A percentile compares a stretch with the other conserved stretches of the same genome.
Evolutionary conservation across 2,888 invertebrate genomes (phyloP).

Genomic region (Acronicta leporina): DNA sequence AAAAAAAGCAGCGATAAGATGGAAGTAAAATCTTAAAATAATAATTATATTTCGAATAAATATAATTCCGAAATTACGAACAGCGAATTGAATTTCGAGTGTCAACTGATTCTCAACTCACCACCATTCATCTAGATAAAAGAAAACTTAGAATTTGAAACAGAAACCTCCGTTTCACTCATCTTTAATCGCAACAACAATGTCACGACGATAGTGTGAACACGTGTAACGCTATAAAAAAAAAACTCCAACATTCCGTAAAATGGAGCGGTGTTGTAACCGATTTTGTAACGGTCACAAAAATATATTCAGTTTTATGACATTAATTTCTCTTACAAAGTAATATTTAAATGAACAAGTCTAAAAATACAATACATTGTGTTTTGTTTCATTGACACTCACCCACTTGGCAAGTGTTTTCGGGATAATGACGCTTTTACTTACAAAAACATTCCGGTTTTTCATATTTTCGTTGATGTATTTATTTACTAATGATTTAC

Average conservation of each 20-base stretch:
- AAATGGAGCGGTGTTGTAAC: conserved; percentile 63
- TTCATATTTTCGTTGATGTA: conserved; percentile 57
- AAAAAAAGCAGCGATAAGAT: too few relatives aligned
- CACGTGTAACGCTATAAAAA: conserved; percentile 61
- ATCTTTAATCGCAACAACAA: conserved; percentile 68
- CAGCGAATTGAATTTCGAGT: conserved; percentile 22
- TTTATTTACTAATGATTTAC: conserved; percentile 43
- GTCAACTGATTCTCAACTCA: conserved; percentile 37
- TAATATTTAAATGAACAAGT: conserved; percentile 50
- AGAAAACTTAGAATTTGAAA: conserved; percentile 36
- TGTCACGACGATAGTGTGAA: conserved; percentile 59
- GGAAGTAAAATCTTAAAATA: neutral
- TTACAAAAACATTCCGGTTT: conserved; percentile 62
- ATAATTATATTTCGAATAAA: conserved; percentile 2
- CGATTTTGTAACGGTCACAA: conserved; percentile 57
- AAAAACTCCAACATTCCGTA: conserved; percentile 59
- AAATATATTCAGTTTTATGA: conserved; percentile 60
- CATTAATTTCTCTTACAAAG: conserved; percentile 58
- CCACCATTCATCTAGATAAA: conserved; percentile 38
- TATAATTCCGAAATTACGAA: conserved; percentile 29
- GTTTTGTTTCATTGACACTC: conserved; percentile 78
- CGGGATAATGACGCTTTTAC: conserved; percentile 61
- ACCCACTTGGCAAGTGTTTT: conserved; percentile 82
- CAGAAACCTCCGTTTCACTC: conserved; percentile 55
- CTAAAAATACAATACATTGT: conserved; percentile 63